Conservation (phyloP, 2,797 vertebrate species). For the Melopsittacus undulatus region DNA sequence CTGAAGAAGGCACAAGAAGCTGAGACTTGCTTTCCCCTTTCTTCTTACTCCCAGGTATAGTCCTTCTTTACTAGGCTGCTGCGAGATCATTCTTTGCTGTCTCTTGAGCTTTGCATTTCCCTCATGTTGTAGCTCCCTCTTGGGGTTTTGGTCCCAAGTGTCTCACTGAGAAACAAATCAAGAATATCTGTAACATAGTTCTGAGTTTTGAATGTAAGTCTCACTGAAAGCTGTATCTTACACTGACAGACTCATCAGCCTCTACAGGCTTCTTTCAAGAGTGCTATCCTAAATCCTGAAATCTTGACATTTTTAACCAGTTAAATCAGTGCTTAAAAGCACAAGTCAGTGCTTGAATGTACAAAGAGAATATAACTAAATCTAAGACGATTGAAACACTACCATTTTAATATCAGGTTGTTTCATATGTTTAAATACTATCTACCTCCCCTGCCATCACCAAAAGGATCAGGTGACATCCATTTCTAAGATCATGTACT, state of each 20-base stretch:
- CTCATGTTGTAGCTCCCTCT: background rate
- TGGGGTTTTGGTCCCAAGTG: background rate
- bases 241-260: background rate
- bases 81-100: background rate
- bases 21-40: background rate
- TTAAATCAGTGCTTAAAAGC: background rate
- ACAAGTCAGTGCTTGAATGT: background rate
- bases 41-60: background rate
- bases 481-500: background rate
- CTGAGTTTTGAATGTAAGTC: background rate
- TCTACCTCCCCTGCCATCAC: background rate
- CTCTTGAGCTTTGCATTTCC: background rate
- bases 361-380: background rate
- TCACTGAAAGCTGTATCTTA: background rate
- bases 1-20: background rate
- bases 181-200: background rate
- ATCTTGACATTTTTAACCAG: background rate
- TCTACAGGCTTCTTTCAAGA: background rate
- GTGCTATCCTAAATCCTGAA: background rate
- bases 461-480: background rate
- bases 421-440: background rate
- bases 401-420: background rate
- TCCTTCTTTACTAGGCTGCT: background rate
- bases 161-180: background rate
- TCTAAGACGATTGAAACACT: background rate